Evolutionary conservation across 2,797 vertebrate species (phyloP), one percentile per base, ranked within the genome.

Genomic region (Nothura maculosa): DNA sequence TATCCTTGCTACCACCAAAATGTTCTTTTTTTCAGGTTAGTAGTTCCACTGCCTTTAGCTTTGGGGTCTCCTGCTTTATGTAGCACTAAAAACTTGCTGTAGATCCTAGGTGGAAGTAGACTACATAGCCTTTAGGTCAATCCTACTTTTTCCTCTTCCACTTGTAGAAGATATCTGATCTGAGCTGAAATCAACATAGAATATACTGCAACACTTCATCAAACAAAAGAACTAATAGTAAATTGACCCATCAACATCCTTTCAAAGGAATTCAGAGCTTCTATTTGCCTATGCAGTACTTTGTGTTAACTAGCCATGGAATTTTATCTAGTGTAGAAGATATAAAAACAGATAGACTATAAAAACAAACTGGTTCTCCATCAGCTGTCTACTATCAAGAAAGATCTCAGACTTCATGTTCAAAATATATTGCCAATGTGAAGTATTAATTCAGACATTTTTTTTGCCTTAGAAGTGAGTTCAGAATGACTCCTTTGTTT

Each of bases 61-160:
- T 6, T 17, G 60, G 1, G 25, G 43, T 18, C 19, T 67, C 7
- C 20, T 42, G n/a, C 10, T 50, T 52, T 7, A n/a, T 61, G 19
- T 19, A 86, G 5, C 17, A 54, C 9, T 42, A 38, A 4, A 43
- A 40, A 2, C 38, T 89, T 1, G 2, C 0, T 2, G 10, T 8
- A 32, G 16, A 11, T 45, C 11, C 20, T 3, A 3, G 52, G 6
- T 68, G 4, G 6, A 18, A 43, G 25, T 4, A 69, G 18, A 30
- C 4, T 67, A 19, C 20, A 55, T 20, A 10, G 54, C n/a, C 18
- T 30, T 54, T 18, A 22, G 28, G 52, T 19, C 52, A 54, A 10
- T 54, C 30, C 52, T 54, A 28, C 27, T 30, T 54, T 10, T 54
- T 19, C 18, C 16, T 54, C 30, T 54, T 6, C 9, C 34, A 85